phyloP scores from a whole-genome alignment of 2,113 vertebrate genomes.

The Calyptomena viridis region DNA sequence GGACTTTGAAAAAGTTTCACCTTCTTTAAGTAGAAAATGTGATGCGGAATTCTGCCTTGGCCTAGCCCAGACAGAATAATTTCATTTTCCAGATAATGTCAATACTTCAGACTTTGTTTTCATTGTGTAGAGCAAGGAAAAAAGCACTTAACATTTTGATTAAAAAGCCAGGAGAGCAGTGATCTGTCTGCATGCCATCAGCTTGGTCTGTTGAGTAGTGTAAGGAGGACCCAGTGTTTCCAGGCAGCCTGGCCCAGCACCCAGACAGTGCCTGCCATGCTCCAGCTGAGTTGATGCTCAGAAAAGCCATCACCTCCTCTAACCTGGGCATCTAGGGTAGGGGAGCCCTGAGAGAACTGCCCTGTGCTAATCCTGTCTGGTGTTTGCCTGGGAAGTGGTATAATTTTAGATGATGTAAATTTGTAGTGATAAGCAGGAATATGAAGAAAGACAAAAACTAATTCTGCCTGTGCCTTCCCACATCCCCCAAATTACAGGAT shows the following conservation, averaged over 20 bases:
- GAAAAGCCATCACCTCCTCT: not conserved
- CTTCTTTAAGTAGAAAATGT: not conserved
- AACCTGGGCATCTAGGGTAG: not conserved
- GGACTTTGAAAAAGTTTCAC: not conserved
- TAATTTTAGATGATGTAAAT: not conserved
- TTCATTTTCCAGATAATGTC: not conserved
- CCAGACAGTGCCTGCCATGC: not conserved
- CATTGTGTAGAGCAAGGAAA: not conserved
- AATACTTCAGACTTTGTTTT: not conserved
- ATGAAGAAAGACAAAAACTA: not conserved
- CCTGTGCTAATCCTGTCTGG: not conserved
- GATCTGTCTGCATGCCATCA: no score
- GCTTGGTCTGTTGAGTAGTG: rapidly evolving
- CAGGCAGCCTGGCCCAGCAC: rapidly evolving
- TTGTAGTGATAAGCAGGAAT: not conserved
- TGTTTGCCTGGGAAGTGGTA: not conserved
- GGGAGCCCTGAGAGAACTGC: not conserved
- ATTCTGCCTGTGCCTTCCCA: not conserved
- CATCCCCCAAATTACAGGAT: not conserved
- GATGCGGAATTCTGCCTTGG: not conserved
- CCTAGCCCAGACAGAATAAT: not conserved
- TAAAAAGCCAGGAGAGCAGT: not conserved
- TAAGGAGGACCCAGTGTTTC: rapidly evolving
- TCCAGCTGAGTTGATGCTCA: not conserved
- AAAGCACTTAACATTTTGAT: not conserved